phyloP scores from a whole-genome alignment of 2,113 vertebrate species.

The Odocoileus virginianus region DNA sequence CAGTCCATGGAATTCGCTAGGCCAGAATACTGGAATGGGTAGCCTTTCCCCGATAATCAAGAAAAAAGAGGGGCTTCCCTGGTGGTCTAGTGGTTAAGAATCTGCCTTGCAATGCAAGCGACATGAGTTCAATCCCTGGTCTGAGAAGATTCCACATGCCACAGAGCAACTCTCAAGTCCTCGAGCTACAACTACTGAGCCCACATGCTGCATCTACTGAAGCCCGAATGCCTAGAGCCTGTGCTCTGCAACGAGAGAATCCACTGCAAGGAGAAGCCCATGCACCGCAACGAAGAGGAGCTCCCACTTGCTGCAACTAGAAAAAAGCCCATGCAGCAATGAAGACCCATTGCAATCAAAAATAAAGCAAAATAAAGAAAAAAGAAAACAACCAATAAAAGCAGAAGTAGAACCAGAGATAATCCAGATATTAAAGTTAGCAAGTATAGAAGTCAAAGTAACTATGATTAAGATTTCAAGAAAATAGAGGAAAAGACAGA shows the following conservation, averaged over 20 bases:
- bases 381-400: background rate
- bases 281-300: accelerated
- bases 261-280: accelerated
- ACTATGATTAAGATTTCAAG: background rate
- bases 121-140: background rate
- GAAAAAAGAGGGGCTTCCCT: background rate
- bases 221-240: background rate
- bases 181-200: background rate
- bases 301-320: background rate
- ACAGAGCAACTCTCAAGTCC: background rate
- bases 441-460: background rate
- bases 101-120: background rate
- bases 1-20: background rate
- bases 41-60: background rate
- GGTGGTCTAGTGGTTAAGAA: background rate
- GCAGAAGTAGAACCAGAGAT: background rate
- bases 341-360: background rate
- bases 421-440: background rate
- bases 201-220: background rate
- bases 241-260: background rate
- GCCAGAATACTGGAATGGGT: background rate
- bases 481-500: background rate
- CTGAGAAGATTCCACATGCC: background rate
- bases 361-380: background rate
- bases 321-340: background rate